Percentiles rank a stretch among this genome's conserved stretches.
Conservation (phyloP, 2,113 vertebrate genomes). For the Trinectes maculatus region DNA sequence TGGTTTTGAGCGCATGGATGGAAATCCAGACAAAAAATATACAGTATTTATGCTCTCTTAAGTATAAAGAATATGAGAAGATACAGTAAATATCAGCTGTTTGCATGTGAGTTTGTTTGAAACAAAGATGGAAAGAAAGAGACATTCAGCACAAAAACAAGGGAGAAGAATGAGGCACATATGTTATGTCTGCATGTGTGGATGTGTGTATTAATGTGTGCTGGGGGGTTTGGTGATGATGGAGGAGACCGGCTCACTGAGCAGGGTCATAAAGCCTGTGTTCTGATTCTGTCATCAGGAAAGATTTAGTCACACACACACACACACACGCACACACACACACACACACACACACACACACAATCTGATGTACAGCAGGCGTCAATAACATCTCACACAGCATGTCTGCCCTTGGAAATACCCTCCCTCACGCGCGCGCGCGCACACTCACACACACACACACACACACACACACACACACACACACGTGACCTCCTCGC, state of each 20-base stretch:
- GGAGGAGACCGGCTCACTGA: conserved; percentile 60
- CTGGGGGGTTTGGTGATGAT: conserved; percentile 53
- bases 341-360: conserved; percentile 18
- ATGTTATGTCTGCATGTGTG: conserved; percentile 17
- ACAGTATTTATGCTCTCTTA: no score
- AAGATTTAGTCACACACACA: conserved; percentile 66
- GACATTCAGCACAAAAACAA: not conserved
- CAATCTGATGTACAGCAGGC: conserved; percentile 47
- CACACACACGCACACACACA: conserved; percentile 28
- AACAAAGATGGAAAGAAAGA: not conserved
- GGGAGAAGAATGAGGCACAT: conserved; percentile 1
- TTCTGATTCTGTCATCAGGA: conserved; percentile 78
- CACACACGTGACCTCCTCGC: no score
- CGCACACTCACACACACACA: conserved; percentile 9
- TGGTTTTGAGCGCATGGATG: no score
- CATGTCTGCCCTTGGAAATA: conserved; percentile 60
- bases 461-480: not conserved
- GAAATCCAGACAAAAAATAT: no score
- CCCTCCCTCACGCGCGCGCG: conserved; percentile 10
- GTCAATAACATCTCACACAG: conserved; percentile 63
- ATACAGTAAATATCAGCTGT: no score
- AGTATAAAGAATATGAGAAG: no score
- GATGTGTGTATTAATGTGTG: conserved; percentile 27
- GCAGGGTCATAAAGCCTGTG: conserved; percentile 70
- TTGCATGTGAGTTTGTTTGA: not conserved